phyloP scores from a whole-genome alignment of 2,797 vertebrate genomes.

The Pagetopsis macropterus region DNA sequence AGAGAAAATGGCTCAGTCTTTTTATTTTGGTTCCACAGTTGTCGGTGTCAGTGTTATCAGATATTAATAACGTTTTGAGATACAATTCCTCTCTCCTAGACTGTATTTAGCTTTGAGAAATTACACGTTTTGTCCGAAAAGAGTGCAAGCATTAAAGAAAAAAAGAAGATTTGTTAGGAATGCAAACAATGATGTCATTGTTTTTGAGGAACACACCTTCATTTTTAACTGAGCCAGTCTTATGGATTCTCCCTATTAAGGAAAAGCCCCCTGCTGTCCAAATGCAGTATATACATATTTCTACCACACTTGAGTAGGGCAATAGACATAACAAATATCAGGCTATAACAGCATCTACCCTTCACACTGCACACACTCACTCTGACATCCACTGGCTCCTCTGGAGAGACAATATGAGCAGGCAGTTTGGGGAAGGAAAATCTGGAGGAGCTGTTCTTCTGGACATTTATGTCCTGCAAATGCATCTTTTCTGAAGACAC shows the following conservation, averaged over 20 bases:
- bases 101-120: not conserved
- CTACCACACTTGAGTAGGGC: not conserved
- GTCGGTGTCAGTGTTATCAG: not conserved
- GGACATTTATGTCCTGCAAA: slow-evolving; percentile 75
- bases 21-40: not conserved
- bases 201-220: not conserved
- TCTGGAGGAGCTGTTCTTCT: slow-evolving; percentile 79
- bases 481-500: slow-evolving; percentile 73
- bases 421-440: slow-evolving; percentile 88
- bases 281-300: not conserved
- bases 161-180: not conserved
- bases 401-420: slow-evolving; percentile 69
- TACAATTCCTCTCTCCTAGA: not conserved
- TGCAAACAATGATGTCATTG: too few species aligned
- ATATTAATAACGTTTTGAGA: not conserved
- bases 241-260: not conserved
- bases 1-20: not conserved
- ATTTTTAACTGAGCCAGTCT: not conserved
- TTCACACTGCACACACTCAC: slow-evolving; percentile 78
- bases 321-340: not conserved
- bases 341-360: not conserved
- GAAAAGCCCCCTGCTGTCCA: not conserved
- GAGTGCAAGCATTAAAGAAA: not conserved
- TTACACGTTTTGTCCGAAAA: not conserved
- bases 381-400: slow-evolving; percentile 89